Evolutionary conservation across 2,113 vertebrate species (phyloP), one percentile per base, ranked within the genome.

Genomic region (Cynocephalus volans): DNA sequence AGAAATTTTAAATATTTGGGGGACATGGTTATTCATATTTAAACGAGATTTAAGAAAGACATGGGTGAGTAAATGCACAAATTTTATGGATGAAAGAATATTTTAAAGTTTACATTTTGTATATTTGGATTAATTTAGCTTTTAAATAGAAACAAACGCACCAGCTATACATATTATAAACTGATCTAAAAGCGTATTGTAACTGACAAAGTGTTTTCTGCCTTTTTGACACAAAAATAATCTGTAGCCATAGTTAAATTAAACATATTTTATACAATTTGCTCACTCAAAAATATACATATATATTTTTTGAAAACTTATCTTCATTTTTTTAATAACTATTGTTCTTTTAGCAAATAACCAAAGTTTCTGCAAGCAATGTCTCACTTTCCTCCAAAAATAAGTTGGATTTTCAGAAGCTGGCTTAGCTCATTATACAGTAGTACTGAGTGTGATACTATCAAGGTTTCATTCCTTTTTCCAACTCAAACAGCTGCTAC

Each of bases 401-500:
- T 1, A 26, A 28, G 33, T 1, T 67, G 33, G 50, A 3, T 45
- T 0, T 97, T 86, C 9, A 23, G 70, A 8, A 93, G 73, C 86
- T 33, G 72, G 14, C 60, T 86, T 19, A 36, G 50, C 4, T 95
- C 88, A 65, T 90, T n/a, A 19, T 4, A 3, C 54, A 14, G 72
- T 19, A 93, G 93, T 3, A 8, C 13, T 0, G 83, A 64, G 31
- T 60, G 41, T 14, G 93, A 98, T 84, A 45, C 97, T 97, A 98
- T 98, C 97, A 95, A 33, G 60, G 73, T 84, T 90, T 95, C 98
- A 98, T 98, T 98, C 88, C 86, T 36, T 58, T 58, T 87, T 33
- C 18, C 97, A 96, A 48, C 97, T 95, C 96, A 26, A 88, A 58
- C 98, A 98, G 98, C 98, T 98, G 98, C 98, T 97, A 36, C 98